Conservation (phyloP, 2,113 vertebrate genomes). For the Menura novaehollandiae region DNA sequence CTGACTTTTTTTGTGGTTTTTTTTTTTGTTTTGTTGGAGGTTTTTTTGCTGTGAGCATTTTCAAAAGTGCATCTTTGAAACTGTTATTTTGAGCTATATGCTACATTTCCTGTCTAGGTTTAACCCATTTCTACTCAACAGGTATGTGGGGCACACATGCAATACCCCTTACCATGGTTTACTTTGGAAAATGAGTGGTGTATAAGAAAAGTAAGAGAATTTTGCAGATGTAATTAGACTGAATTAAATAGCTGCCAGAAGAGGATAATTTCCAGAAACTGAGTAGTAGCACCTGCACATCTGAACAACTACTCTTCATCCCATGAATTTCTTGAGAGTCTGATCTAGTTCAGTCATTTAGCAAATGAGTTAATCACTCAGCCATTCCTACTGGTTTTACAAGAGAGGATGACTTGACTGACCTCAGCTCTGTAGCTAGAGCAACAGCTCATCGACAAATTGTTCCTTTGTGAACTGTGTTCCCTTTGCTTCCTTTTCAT, state of each 20-base stretch:
- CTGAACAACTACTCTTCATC: slow-evolving; percentile 42
- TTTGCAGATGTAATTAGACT: slow-evolving; percentile 52
- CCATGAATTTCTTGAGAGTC: slow-evolving; percentile 60
- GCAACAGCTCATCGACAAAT: neutral
- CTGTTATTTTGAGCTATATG: neutral
- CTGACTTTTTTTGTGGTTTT: neutral
- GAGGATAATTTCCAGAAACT: slow-evolving; percentile 53
- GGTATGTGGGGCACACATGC: neutral
- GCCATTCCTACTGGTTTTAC: slow-evolving; percentile 54
- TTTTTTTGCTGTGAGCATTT: neutral
- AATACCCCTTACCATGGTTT: neutral
- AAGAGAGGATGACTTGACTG: slow-evolving; percentile 16
- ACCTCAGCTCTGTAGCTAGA: neutral
- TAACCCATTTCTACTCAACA: neutral
- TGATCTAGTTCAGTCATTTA: slow-evolving; percentile 57
- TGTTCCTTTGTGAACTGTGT: neutral
- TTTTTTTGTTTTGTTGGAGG: no score
- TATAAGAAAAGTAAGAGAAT: neutral
- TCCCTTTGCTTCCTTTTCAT: neutral
- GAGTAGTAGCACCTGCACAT: slow-evolving; percentile 66
- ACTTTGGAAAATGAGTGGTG: slow-evolving; percentile 17
- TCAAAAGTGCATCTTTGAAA: neutral
- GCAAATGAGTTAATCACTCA: slow-evolving; percentile 70
- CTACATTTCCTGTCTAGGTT: neutral
- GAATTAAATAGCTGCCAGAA: slow-evolving; percentile 34